Base-by-base conservation (phyloP, 2,113 vertebrate genomes). In the Corythaixoides concolor region DNA sequence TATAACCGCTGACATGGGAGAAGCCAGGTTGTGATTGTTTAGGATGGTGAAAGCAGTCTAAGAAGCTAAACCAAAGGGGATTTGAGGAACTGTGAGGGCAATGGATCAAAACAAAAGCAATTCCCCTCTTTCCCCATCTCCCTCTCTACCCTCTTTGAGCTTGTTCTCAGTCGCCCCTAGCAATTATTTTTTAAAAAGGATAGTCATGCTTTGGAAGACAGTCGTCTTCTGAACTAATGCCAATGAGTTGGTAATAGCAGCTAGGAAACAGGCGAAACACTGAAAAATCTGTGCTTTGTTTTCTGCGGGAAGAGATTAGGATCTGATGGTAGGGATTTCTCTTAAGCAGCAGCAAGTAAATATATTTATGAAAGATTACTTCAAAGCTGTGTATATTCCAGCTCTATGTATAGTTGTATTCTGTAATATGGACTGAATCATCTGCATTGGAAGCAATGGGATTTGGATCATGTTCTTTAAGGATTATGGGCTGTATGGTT, bases 201-300 rank as follows among this genome's bases (percentile, higher is more conserved):
- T 70, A 94, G 85, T 89, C 73, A 78, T 78, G 85, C 43, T 92
- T 75, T 58, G 88, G 28, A 75, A 47, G 86, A 92, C 33, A 22
- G 43, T 78, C 12, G 17, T 87, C 73, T 81, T 96, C 90, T 96
- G 91, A 96, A 92, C 80, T 90, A 64, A 81, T 90, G 96, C 80
- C 95, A 97, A 45, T 83, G 35, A 43, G 30, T 53, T 96, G 79
- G 76, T 89, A 94, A 93, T 37, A 90, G 68, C 90, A 84, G 49
- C 69, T 90, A 94, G 50, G 47, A 92, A 95, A 67, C 11, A 94
- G 35, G 60, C 50, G 0, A 81, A 90, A 55, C 62, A 69, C 77
- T 68, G 75, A 78, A 83, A 94, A 96, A 92, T 94, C 68, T 96
- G 85, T 50, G 90, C 37, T 84, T 93, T 89, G 64, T 95, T 95